phyloP scores from a whole-genome alignment of 2,888 invertebrate genomes.

The Atethmia centrago region DNA sequence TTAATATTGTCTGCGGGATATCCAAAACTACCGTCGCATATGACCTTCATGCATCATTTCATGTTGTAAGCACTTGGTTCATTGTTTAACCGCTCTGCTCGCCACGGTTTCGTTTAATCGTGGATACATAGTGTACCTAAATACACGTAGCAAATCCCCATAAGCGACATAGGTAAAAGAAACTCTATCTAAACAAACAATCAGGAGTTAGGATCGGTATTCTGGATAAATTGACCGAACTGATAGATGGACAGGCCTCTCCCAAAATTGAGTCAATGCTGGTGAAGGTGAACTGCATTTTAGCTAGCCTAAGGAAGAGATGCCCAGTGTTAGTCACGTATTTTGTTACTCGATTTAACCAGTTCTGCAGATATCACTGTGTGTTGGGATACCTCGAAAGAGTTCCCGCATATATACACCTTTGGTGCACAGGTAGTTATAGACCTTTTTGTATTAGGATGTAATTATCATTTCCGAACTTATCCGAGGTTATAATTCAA shows the following conservation, averaged over 20 bases:
- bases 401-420: background rate
- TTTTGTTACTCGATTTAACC: background rate
- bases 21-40: conserved; percentile 9
- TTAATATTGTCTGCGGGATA: conserved; percentile 10
- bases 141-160: conserved; percentile 5
- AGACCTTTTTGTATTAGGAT: conserved; percentile 14
- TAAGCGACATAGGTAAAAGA: background rate
- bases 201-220: background rate
- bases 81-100: conserved; percentile 49
- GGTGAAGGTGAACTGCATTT: background rate
- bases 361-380: background rate
- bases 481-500: background rate
- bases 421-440: background rate
- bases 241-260: conserved; percentile 1
- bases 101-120: conserved; percentile 23
- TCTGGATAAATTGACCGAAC: conserved; percentile 8
- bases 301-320: too few relatives aligned
- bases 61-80: conserved; percentile 26
- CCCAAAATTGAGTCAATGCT: background rate
- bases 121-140: conserved; percentile 10
- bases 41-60: conserved; percentile 53
- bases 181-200: conserved; percentile 2
- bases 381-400: background rate
- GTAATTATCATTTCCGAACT: background rate
- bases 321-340: background rate